Evolutionary conservation across 2,113 vertebrate species (phyloP), one percentile per base, ranked within the genome.

Genomic region (Phoenicopterus ruber): DNA sequence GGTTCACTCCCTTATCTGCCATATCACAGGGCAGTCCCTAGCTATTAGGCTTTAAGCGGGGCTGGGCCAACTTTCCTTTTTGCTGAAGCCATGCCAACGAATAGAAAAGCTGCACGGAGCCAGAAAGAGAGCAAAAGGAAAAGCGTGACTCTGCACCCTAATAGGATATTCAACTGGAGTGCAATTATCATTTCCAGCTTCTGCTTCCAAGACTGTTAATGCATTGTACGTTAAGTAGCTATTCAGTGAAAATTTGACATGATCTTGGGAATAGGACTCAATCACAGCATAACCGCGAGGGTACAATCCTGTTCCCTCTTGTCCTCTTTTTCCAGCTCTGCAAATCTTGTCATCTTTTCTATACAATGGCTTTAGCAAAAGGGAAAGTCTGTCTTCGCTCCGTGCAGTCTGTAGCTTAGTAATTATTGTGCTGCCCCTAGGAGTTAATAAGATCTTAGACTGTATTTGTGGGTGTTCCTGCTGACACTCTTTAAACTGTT

Each of bases 201-300:
- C 83, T 91, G 85, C 86, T 87, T 83, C 42, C 59, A 88, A 66
- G 82, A 88, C 2, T 70, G 76, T 77, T 88, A 88, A 66, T 32
- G n/a, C 32, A 83, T 90, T 94, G 71, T 78, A 86, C 38, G 0
- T 42, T 94, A 78, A 96, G 76, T 66, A 92, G 82, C 58, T 94
- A 83, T 86, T 95, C 80, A 86, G 59, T 81, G 91, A 92, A 91
- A 91, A 81, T 84, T 81, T 84, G 86, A 89, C 80, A 80, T 82
- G 58, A 54, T 88, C 72, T 86, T 71, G 59, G n/a, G 93, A 94
- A 59, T 8, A 13, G 59, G 59, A 91, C 59, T 92, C 91, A 88
- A 73, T 90, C 83, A 81, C 22, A 87, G 72, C 32, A 38, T 84
- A 92, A 81, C 55, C 72, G 86, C 8, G 0, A 50, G n/a, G 32